A percentile compares a stretch with the other conserved stretches of the same genome.
Conservation (phyloP, 1,140 invertebrate genomes). For the Orchestia grillus region DNA sequence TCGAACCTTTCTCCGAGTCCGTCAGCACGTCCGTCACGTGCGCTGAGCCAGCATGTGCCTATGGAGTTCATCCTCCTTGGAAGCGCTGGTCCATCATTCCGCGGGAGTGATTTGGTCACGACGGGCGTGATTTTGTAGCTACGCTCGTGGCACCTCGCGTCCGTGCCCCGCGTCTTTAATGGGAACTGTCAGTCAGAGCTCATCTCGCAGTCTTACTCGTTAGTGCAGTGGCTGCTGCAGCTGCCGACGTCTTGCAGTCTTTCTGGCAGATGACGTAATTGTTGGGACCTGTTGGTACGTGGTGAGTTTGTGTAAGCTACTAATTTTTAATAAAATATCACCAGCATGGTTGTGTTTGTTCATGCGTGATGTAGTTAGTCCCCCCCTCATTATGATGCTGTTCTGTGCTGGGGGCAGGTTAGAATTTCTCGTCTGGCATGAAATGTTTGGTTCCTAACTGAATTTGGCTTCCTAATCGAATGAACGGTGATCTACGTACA, state of each 20-base stretch:
- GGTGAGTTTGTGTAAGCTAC: neutral
- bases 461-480: no score
- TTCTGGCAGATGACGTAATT: neutral
- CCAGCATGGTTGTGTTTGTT: neutral
- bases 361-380: no score
- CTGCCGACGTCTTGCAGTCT: neutral
- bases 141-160: neutral
- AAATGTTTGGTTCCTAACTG: no score
- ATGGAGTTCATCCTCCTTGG: neutral
- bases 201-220: slow-evolving; percentile 12
- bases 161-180: slow-evolving; percentile 29
- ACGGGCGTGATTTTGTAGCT: neutral
- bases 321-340: neutral
- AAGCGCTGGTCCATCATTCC: neutral
- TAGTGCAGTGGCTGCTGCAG: slow-evolving; percentile 6
- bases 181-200: slow-evolving; percentile 25
- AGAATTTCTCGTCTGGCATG: no score
- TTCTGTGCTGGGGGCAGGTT: no score
- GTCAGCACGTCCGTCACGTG: neutral
- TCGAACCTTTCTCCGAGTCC: neutral
- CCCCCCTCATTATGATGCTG: no score
- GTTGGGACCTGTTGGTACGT: neutral
- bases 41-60: neutral
- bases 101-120: neutral
- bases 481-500: no score